Evolutionary conservation across 2,888 invertebrate species (phyloP), one percentile per base, ranked within the genome.

Genomic region (Agonopterix subpropinquella): DNA sequence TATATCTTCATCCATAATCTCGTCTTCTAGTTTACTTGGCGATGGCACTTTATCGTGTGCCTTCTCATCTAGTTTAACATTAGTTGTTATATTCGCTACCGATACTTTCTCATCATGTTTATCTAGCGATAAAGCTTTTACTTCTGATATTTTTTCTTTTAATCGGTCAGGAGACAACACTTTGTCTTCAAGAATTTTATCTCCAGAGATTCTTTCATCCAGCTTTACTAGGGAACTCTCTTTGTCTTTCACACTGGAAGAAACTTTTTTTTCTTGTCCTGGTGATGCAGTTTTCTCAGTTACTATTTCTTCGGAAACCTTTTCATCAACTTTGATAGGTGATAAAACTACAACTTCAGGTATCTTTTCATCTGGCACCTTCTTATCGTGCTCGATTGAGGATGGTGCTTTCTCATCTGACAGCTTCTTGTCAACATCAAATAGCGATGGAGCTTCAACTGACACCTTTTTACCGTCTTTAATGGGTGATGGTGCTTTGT

Each of bases 281-380:
- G 28, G 5, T 28, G 28, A 28, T 28, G 28, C 1, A 28, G 28
- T 7, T 28, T 28, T 28, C 28, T 28, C 28, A 28, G 4, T 9
- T 0, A n/a, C 2, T 8, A 10, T 37, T 37, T 37, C 39, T 37
- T 28, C 28, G 11, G 36, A 46, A 11, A 15, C 43, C 9, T 47
- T 43, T 4, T 45, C 42, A n/a, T 48, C 42, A 8, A 44, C 18
- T 41, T 55, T 49, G 13, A 48, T 48, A 11, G 48, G 55, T 15
- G 55, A 59, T 1, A 54, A 43, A 9, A 45, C 46, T 44, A 56
- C 59, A 1, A 54, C 45, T 13, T 53, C 52, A 36, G 36, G 36
- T 13, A 48, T 28, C 28, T 61, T 62, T 1, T 60, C 55, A 4
- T 54, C 52, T 1, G 0, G 5, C 15, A 13, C 36, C 7, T 50